phyloP scores from a whole-genome alignment of 2,113 vertebrate species.

The Heterotilapia buettikoferi region DNA sequence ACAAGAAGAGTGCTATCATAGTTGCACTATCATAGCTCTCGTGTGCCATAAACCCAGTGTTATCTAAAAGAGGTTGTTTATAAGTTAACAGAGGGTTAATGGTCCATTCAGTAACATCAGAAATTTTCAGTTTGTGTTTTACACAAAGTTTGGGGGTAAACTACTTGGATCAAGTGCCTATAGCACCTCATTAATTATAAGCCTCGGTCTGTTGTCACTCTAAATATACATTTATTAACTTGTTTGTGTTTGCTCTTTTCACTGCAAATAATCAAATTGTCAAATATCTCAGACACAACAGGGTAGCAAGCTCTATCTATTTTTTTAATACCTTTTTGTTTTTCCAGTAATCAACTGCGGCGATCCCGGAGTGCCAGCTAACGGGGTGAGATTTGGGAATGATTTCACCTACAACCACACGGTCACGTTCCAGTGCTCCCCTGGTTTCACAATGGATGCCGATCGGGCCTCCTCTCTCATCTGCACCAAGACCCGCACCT shows the following conservation, averaged over 20 bases:
- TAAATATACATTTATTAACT: not conserved
- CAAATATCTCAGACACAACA: not conserved
- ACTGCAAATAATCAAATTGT: not conserved
- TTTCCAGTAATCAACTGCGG: slow-evolving; percentile 90
- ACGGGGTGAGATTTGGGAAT: slow-evolving; percentile 83
- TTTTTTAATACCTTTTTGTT: not conserved
- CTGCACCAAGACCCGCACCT: slow-evolving; percentile 94
- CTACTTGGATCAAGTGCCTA: not conserved
- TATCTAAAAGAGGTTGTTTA: not conserved
- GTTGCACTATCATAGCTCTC: not conserved
- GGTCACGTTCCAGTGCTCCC: slow-evolving; percentile 84
- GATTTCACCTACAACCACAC: slow-evolving; percentile 86
- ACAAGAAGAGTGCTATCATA: not conserved
- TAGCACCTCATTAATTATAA: not conserved
- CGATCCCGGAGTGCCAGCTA: slow-evolving; percentile 90
- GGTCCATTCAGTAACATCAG: not conserved
- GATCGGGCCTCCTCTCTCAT: slow-evolving; percentile 81
- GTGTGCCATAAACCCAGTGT: not conserved
- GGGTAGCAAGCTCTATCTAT: not conserved
- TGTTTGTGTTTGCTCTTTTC: not conserved
- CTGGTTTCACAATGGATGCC: slow-evolving; percentile 89
- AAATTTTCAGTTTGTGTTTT: not conserved
- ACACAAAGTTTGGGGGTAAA: not conserved
- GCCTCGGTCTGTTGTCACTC: not conserved
- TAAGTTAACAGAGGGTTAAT: not conserved